Evolutionary conservation across 2,888 invertebrate genomes (phyloP).

Genomic region (Phania funesta): DNA sequence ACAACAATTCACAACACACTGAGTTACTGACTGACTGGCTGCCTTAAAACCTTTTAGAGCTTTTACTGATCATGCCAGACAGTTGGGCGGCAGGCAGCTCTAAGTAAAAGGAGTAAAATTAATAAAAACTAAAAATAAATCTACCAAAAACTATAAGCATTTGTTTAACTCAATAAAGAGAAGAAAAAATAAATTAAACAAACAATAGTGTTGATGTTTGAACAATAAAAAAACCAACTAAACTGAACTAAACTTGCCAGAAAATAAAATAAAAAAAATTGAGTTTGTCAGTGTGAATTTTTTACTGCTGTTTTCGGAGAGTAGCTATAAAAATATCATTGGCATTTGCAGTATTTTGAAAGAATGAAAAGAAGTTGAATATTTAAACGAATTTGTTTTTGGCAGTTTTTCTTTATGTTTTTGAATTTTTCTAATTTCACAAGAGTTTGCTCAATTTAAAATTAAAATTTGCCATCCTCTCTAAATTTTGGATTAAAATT

Average conservation of each 20-base stretch:
- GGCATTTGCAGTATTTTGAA: background rate
- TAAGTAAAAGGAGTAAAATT: background rate
- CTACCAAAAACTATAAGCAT: background rate
- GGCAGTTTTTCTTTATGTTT: no score
- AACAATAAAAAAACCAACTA: background rate
- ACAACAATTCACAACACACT: background rate
- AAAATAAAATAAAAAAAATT: slow-evolving; percentile 20
- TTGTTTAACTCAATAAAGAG: slow-evolving; percentile 23
- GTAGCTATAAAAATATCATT: background rate
- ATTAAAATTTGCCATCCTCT: no score
- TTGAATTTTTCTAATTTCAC: no score
- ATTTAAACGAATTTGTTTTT: no score
- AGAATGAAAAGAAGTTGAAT: no score
- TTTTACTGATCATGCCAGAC: slow-evolving; percentile 58
- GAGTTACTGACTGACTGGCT: background rate
- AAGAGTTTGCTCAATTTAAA: no score
- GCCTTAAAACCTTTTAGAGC: slow-evolving; percentile 23
- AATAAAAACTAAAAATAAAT: background rate
- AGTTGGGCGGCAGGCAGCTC: slow-evolving; percentile 48
- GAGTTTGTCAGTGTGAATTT: slow-evolving; percentile 3
- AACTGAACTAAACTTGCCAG: background rate
- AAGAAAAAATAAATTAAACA: slow-evolving; percentile 8
- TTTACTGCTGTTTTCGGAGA: background rate
- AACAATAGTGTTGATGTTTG: slow-evolving; percentile 14
- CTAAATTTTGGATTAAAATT: no score